phyloP scores from a whole-genome alignment of 2,888 invertebrate genomes.

The Polylopha cassiicola region DNA sequence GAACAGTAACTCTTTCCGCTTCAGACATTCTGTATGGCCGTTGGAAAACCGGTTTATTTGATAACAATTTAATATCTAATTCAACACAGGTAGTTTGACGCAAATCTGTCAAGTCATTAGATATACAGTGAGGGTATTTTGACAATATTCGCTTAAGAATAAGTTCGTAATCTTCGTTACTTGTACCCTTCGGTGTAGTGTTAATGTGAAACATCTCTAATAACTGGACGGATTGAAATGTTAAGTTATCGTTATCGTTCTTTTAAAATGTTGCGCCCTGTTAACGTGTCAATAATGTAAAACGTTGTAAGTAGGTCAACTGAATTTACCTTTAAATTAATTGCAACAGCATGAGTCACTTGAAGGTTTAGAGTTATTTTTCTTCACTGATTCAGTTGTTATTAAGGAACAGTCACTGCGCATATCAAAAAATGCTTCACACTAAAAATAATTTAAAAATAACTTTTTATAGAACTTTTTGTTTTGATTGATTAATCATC shows the following conservation, averaged over 20 bases:
- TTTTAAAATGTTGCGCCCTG: constrained; percentile 22
- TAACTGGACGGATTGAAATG: constrained; percentile 14
- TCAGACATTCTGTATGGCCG: constrained; percentile 26
- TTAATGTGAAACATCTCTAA: not conserved
- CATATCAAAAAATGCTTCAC: constrained; percentile 26
- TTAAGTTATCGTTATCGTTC: constrained; percentile 23
- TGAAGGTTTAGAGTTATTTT: constrained; percentile 3
- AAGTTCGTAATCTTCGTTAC: not conserved
- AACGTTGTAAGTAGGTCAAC: constrained; percentile 13
- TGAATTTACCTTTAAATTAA: constrained; percentile 18
- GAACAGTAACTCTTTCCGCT: constrained; percentile 11
- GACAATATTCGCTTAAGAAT: constrained; percentile 17
- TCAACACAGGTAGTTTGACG: constrained; percentile 24
- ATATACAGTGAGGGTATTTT: constrained; percentile 20
- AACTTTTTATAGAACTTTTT: constrained; percentile 26
- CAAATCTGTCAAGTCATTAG: constrained; percentile 20
- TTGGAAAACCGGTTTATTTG: constrained; percentile 23
- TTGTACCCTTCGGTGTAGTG: not conserved
- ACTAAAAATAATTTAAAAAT: constrained; percentile 12
- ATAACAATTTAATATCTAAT: too few relatives aligned
- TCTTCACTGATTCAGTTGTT: constrained; percentile 8
- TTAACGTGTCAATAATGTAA: constrained; percentile 18
- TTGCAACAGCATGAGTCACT: constrained; percentile 15
- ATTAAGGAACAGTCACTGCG: constrained; percentile 28
- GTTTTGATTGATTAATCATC: constrained; percentile 17